Conservation (phyloP, 2,888 invertebrate species). For the Mesochorus sp. region DNA sequence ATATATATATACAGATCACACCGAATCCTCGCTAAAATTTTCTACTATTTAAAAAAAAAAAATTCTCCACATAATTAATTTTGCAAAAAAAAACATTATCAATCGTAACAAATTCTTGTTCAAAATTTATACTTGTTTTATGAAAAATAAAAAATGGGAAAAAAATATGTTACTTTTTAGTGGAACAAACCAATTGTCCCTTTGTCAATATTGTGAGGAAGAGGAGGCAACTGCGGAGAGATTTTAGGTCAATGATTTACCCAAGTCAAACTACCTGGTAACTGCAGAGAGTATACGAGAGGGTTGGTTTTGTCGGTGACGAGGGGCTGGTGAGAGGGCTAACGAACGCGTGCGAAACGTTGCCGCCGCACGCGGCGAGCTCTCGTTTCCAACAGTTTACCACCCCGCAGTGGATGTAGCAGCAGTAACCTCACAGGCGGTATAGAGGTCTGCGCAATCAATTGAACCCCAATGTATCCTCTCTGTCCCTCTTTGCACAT, state of each 20-base stretch:
- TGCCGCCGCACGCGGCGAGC: constrained; percentile 50
- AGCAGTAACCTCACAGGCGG: constrained; percentile 28
- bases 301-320: constrained; percentile 3
- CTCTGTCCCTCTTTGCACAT: neutral
- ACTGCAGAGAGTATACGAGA: constrained; percentile 5
- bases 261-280: constrained; percentile 54
- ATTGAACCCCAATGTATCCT: constrained; percentile 43
- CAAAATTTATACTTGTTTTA: no score
- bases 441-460: constrained; percentile 55
- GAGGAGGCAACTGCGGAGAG: no score
- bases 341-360: constrained; percentile 57
- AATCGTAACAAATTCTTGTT: no score
- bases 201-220: no score
- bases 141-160: no score
- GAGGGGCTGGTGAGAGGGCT: constrained; percentile 42
- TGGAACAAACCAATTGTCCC: no score
- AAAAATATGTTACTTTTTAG: no score
- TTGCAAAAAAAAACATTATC: no score
- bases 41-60: no score
- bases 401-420: constrained; percentile 31
- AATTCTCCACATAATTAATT: no score
- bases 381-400: constrained; percentile 49
- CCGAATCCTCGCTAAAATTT: no score
- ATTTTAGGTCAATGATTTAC: constrained; percentile 57
- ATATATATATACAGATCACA: neutral